phyloP scores from a whole-genome alignment of 1,140 invertebrate species.

The Caerostris extrusa region DNA sequence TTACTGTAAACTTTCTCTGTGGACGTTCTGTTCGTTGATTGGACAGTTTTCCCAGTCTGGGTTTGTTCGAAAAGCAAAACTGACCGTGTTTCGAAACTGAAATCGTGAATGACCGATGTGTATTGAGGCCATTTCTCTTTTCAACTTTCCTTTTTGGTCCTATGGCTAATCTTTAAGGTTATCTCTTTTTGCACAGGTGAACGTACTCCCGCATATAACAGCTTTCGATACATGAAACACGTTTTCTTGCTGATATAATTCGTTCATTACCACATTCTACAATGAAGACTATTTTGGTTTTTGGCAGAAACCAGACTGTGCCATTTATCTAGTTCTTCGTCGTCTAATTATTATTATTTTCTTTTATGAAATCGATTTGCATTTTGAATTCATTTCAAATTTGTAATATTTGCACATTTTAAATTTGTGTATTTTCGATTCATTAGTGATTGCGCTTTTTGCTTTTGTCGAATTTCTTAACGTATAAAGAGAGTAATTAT shows the following conservation, averaged over 20 bases:
- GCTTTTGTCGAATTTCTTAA: too few species aligned
- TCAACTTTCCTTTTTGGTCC: conserved; percentile 2
- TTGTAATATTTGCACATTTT: too few species aligned
- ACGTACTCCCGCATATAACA: background rate
- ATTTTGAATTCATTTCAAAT: background rate
- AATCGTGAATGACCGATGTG: background rate
- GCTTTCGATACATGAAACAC: background rate
- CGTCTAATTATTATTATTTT: background rate
- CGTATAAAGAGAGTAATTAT: too few species aligned
- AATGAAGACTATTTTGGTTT: background rate
- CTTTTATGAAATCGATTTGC: background rate
- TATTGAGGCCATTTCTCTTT: conserved; percentile 34
- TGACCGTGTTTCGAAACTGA: background rate
- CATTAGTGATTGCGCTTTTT: too few species aligned
- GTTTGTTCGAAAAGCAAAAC: background rate
- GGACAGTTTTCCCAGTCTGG: too few species aligned
- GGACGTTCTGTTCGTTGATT: background rate
- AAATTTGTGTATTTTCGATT: too few species aligned
- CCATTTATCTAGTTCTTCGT: background rate
- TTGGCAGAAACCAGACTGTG: background rate
- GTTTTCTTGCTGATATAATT: background rate
- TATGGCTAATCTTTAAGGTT: background rate
- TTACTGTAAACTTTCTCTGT: background rate
- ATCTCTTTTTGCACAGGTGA: background rate
- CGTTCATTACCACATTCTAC: background rate